Base-by-base conservation (phyloP, 2,113 vertebrate genomes). In the Sceloporus tristichus region DNA sequence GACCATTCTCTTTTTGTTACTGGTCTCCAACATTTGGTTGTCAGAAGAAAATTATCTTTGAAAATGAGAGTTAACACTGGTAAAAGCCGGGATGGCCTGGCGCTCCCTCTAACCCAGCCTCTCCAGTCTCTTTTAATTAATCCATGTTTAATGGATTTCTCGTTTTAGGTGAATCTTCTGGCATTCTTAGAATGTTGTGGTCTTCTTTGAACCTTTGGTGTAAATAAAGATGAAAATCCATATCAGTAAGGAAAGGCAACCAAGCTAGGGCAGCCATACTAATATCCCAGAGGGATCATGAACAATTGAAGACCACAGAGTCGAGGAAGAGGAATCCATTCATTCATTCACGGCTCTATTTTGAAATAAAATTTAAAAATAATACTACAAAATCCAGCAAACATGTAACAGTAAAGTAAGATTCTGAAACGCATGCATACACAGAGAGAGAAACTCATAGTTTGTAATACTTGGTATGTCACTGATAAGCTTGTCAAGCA, bases 231-330 rank as follows among this genome's bases (percentile, higher is more conserved):
- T 76, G 73, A 27, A 82, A 88, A 82, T 68, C 59, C 29, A 27
- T 66, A 76, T 40, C 40, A 62, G 76, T 82, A 65, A 48, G 62
- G n/a, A 87, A 87, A 81, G 56, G 42, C 27, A 75, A 87, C 56
- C 27, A 76, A 29, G 27, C 42, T 84, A 13, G 38, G 11, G 53
- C 10, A 59, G 13, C 34, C 9, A 5, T 71, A 9, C 48, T 34
- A 21, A 71, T 56, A 73, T 71, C 77, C 48, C 48, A 80, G n/a
- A 40, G 53, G 77, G 53, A 71, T 73, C 14, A 29, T 80, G 76
- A 86, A 29, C 9, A 27, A 40, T 56, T 62, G 29, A 66, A 76
- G 27, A 3, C 13, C 23, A 10, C 38, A 53, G n/a, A 59, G 38
- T 68, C 38, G 65, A 48, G 29, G 71, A 66, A 23, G 59, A 65